These are phyloP conservation scores for Nephotettix cincticeps DNA, from an alignment of 1,140 invertebrate genomes.

Conservation along the genomic window DNA sequence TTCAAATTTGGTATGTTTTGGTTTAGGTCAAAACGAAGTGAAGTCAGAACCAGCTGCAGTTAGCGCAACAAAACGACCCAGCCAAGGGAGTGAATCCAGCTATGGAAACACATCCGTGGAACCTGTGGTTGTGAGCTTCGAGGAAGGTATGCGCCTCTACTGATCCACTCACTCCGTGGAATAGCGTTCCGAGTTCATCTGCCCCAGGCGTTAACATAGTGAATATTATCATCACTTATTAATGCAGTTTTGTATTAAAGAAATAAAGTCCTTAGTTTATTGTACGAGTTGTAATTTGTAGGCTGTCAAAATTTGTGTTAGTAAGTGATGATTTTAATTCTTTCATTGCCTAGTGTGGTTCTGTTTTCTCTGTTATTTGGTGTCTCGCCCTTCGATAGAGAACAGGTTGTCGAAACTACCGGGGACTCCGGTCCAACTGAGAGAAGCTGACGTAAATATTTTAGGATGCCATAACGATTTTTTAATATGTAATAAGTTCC, in stretches of 20 bases:
- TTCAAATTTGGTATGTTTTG: not conserved
- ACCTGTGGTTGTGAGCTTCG: conserved; percentile 69
- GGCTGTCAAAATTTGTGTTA: not conserved
- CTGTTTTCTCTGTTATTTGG: too few species aligned
- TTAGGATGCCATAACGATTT: too few species aligned
- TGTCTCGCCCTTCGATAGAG: too few species aligned
- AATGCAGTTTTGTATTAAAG: not conserved
- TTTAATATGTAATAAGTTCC: too few species aligned
- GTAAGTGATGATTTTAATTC: not conserved
- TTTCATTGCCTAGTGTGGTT: too few species aligned
- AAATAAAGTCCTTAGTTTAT: not conserved
- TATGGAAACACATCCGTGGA: conserved; percentile 56
- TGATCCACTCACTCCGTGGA: conserved; percentile 37
- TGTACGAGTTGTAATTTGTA: not conserved
- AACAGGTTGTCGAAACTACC: too few species aligned
- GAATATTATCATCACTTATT: not conserved
- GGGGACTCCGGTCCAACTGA: too few species aligned
- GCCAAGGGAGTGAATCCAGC: conserved; percentile 24
- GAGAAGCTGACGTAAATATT: too few species aligned
- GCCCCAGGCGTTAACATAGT: too few species aligned
- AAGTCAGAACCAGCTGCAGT: not conserved
- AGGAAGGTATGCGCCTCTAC: conserved; percentile 77
- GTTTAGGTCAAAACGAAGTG: conserved; percentile 4
- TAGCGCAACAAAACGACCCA: conserved; percentile 6
- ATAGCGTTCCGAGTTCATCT: too few species aligned